These are phyloP conservation scores for Leuctra nigra DNA, from an alignment of 2,888 invertebrate species.

Conservation along the genomic window DNA sequence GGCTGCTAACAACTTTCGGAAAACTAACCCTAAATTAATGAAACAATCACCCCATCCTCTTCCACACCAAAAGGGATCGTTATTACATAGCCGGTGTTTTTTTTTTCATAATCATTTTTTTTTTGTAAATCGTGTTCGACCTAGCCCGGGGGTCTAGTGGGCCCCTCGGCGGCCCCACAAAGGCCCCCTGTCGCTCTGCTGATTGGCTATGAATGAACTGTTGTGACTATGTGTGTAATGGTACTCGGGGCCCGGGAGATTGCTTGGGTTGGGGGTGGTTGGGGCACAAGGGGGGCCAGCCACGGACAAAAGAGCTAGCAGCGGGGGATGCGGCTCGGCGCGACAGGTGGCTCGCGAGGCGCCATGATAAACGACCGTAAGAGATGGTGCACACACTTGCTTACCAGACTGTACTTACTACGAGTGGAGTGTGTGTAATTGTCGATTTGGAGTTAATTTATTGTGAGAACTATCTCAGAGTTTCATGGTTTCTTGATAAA, in stretches of 20 bases:
- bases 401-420: too few relatives aligned
- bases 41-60: neutral
- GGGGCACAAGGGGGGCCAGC: neutral
- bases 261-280: slow-evolving; percentile 4
- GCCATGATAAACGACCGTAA: too few relatives aligned
- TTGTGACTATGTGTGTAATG: too few relatives aligned
- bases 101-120: neutral
- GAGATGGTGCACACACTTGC: too few relatives aligned
- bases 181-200: slow-evolving; percentile 15
- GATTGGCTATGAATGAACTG: slow-evolving; percentile 20
- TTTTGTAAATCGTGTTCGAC: neutral
- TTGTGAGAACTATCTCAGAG: too few relatives aligned
- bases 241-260: too few relatives aligned
- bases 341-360: neutral
- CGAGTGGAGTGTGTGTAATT: too few relatives aligned
- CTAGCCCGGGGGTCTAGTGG: slow-evolving; percentile 17
- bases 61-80: neutral
- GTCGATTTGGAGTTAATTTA: too few relatives aligned
- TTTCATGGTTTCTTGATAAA: too few relatives aligned
- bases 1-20: slow-evolving; percentile 1
- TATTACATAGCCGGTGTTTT: neutral
- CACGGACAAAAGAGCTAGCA: slow-evolving; percentile 1
- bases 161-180: slow-evolving; percentile 12
- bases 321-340: neutral
- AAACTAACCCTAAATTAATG: slow-evolving; percentile 8